Base-by-base conservation (phyloP, 2,797 vertebrate genomes). In the Parotocinclus haroldoi region DNA sequence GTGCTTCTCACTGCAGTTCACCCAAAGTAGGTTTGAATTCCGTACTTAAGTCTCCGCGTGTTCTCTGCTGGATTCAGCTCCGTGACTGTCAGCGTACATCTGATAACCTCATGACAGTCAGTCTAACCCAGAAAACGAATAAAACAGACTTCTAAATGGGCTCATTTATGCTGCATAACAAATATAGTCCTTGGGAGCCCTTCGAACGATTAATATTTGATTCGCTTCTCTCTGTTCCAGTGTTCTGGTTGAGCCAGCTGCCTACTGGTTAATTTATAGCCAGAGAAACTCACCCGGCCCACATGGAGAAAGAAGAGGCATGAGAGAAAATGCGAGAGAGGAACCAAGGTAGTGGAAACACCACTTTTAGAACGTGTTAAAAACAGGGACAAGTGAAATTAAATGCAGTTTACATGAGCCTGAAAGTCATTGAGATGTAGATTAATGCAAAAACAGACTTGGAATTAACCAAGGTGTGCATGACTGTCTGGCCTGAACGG, bases 121-220 rank as follows among this genome's bases (percentile, higher is more conserved):
- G 81, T 40, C 79, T 89, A 88, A 88, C 88, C 89, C 82, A 89
- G 86, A 85, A 81, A 85, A 86, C 81, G 79, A 87, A 87, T 87
- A 84, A 87, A 88, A 88, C 87, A 88, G 85, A 89, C 86, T 89
- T 86, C 83, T 83, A 87, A 89, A 89, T 86, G 77, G 81, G 83
- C 83, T 89, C 79, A 86, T 89, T 88, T 88, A 84, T 81, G 85
- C 84, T 84, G 82, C 83, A 82, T 84, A 79, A 83, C 79, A 82
- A 85, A 77, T 76, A 45, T 52, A 51, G 44, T 53, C 61, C 73
- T 75, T 75, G 58, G 74, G 80, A 83, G 70, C 45, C 52, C 85
- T 88, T 83, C 80, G 81, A 80, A 81, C 82, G 82, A 88, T 88
- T 78, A 89, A 89, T 89, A 87, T 89, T 89, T 89, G 82, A 89